phyloP scores from a whole-genome alignment of 2,888 invertebrate species.

The Mesochorus sp. region DNA sequence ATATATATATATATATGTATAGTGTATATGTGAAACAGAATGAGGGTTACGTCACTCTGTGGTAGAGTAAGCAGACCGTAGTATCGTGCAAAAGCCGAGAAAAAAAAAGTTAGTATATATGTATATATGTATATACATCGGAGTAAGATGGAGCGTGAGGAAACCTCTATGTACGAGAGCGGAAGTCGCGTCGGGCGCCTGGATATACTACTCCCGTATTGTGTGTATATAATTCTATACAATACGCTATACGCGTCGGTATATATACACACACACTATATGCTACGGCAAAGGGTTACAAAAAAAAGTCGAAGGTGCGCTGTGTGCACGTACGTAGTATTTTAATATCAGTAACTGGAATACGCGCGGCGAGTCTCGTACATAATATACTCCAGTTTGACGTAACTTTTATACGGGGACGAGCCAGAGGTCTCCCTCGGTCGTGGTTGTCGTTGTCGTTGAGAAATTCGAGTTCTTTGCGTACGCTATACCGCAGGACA shows the following conservation, averaged over 20 bases:
- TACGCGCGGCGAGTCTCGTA: slow-evolving; percentile 15
- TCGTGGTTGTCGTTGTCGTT: slow-evolving; percentile 29
- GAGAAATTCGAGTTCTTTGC: slow-evolving; percentile 51
- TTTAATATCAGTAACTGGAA: slow-evolving; percentile 56
- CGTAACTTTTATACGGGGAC: slow-evolving; percentile 26
- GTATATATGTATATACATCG: neutral
- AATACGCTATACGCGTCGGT: slow-evolving; percentile 4
- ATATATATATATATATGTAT: too few relatives aligned
- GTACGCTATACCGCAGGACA: slow-evolving; percentile 31
- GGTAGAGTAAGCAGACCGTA: slow-evolving; percentile 61
- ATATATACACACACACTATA: neutral
- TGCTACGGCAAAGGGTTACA: neutral
- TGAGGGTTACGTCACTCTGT: slow-evolving; percentile 60
- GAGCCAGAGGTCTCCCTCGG: slow-evolving; percentile 39
- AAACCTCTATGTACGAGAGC: slow-evolving; percentile 32
- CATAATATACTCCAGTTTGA: slow-evolving; percentile 1
- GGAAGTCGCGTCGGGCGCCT: slow-evolving; percentile 35
- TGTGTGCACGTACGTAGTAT: slow-evolving; percentile 48
- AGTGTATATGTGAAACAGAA: slow-evolving; percentile 17
- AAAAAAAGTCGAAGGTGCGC: slow-evolving; percentile 14
- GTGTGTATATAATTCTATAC: neutral
- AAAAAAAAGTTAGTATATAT: neutral
- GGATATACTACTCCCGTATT: slow-evolving; percentile 11
- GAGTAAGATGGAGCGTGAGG: slow-evolving; percentile 20
- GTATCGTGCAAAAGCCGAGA: slow-evolving; percentile 37